Conservation (phyloP, 2,797 vertebrate genomes). For the Sylvilagus floridanus region DNA sequence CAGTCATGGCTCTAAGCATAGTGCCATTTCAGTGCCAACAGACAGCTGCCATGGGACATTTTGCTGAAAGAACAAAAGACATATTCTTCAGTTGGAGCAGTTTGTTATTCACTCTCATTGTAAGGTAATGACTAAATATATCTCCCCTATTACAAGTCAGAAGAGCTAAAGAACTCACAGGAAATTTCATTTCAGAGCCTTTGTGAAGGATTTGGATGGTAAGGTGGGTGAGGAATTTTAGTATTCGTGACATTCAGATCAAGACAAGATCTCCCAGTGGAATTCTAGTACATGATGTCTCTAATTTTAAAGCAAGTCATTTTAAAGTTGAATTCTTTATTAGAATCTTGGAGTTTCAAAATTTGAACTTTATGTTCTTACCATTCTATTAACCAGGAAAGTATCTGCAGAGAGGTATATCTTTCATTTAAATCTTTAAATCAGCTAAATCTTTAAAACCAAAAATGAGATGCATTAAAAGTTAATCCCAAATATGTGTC, state of each 20-base stretch:
- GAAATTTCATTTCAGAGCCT: constrained; percentile 60
- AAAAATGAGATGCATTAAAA: not conserved
- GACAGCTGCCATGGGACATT: constrained; percentile 52
- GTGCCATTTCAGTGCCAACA: constrained; percentile 50
- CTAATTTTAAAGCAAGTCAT: constrained; percentile 71
- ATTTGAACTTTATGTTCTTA: constrained; percentile 69
- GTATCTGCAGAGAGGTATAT: not conserved
- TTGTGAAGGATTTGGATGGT: constrained; percentile 10
- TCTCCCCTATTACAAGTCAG: constrained; percentile 21
- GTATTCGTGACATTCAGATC: constrained; percentile 66
- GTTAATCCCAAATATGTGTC: not conserved
- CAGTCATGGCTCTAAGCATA: not conserved
- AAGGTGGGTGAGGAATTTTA: constrained; percentile 56
- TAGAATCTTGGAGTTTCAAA: constrained; percentile 38
- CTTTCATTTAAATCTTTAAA: not conserved
- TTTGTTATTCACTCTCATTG: constrained; percentile 71
- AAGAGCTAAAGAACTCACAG: constrained; percentile 58
- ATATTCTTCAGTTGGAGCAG: constrained; percentile 38
- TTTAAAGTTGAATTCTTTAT: constrained; percentile 72
- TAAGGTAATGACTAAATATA: constrained; percentile 72
- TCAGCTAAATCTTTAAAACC: not conserved
- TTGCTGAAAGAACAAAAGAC: constrained; percentile 67
- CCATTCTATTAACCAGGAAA: not conserved
- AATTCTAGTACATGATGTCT: constrained; percentile 46
- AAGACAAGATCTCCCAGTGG: constrained; percentile 63